These are phyloP conservation scores for Mus pahari DNA, from an alignment of 2,113 vertebrate genomes.

Conservation along the genomic window DNA sequence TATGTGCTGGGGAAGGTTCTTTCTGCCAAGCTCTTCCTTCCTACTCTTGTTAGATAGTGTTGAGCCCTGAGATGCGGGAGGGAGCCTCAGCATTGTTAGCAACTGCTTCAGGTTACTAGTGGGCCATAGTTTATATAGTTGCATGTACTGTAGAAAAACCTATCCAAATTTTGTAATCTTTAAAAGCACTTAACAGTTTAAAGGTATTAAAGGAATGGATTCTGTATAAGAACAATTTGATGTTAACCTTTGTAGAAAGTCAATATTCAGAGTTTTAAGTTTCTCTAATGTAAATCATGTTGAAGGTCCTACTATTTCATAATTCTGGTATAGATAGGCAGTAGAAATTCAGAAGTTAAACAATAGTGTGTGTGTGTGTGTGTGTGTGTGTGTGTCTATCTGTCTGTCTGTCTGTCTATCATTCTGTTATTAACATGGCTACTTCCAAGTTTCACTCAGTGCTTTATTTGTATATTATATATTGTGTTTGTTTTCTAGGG, in stretches of 20 bases:
- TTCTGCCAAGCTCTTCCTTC: background rate
- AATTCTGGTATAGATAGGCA: background rate
- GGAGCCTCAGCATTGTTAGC: background rate
- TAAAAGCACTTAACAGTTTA: background rate
- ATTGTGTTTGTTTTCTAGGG: background rate
- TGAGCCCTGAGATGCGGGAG: background rate
- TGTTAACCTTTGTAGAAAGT: constrained; percentile 13
- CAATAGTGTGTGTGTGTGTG: background rate
- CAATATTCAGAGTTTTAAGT: background rate
- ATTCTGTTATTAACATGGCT: background rate
- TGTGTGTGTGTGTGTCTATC: no score
- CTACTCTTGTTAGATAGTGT: background rate
- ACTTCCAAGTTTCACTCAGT: background rate
- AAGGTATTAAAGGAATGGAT: background rate
- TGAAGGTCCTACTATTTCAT: background rate
- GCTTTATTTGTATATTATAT: background rate
- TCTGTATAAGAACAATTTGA: constrained; percentile 7
- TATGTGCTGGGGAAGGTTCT: background rate
- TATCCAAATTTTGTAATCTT: background rate
- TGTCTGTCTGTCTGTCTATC: no score
- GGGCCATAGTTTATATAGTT: background rate
- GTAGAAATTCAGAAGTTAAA: constrained; percentile 23
- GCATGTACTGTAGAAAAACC: background rate
- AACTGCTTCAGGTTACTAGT: background rate
- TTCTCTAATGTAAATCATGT: constrained; percentile 37